Conservation (phyloP, 2,888 invertebrate species). For the Agonopterix subpropinquella region DNA sequence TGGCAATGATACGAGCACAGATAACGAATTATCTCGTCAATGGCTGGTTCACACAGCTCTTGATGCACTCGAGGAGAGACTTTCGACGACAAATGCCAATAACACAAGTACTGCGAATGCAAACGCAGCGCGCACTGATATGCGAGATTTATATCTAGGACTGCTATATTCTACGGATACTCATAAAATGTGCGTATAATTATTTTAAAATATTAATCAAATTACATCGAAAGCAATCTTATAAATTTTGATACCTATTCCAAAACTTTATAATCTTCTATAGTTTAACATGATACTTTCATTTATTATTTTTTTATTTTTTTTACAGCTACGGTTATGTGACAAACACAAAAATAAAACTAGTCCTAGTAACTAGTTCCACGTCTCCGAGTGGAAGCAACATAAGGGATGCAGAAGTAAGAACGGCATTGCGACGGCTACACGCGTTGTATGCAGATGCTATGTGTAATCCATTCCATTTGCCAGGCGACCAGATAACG, state of each 20-base stretch:
- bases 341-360: conserved; percentile 97
- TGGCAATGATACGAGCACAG: conserved; percentile 78
- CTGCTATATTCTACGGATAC: conserved; percentile 95
- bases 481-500: conserved; percentile 91
- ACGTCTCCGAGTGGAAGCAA: conserved; percentile 92
- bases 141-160: conserved; percentile 93
- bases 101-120: conserved; percentile 69
- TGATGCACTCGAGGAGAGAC: conserved; percentile 93
- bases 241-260: too few species aligned
- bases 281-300: too few species aligned
- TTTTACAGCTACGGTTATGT: conserved; percentile 93
- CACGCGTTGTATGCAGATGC: conserved; percentile 96
- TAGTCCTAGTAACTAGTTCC: conserved; percentile 94
- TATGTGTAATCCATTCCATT: conserved; percentile 97
- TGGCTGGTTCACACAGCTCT: conserved; percentile 95
- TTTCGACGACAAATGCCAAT: conserved; percentile 58
- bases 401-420: conserved; percentile 94
- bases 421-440: conserved; percentile 89
- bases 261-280: too few species aligned
- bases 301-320: too few species aligned
- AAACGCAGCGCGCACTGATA: conserved; percentile 79
- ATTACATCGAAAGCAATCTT: too few species aligned
- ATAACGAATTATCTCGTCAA: conserved; percentile 91
- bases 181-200: conserved; percentile 88
- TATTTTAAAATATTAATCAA: not conserved